Percentiles rank a stretch among this genome's conserved stretches.
phyloP scores from a whole-genome alignment of 2,888 invertebrate genomes.

The Tipula lateralis region DNA sequence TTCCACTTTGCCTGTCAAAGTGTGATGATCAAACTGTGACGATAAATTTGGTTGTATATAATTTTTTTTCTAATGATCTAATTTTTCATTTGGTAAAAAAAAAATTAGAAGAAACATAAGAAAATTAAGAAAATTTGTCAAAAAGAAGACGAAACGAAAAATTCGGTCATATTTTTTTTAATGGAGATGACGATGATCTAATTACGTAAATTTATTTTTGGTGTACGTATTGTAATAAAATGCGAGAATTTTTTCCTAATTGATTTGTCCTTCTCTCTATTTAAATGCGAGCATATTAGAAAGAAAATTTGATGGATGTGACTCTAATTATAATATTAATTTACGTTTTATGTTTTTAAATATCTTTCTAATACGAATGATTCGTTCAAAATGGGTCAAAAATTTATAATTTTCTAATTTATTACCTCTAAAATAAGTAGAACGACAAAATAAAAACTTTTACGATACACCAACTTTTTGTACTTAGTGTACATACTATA shows the following conservation, averaged over 20 bases:
- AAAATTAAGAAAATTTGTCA: neutral
- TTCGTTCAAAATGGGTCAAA: neutral
- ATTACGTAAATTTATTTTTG: neutral
- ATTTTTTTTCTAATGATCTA: neutral
- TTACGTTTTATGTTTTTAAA: neutral
- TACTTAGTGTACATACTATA: no score
- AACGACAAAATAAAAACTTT: neutral
- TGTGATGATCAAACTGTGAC: slow-evolving; percentile 19
- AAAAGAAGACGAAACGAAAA: neutral
- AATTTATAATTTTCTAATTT: neutral
- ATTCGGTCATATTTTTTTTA: slow-evolving; percentile 24
- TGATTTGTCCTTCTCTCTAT: neutral
- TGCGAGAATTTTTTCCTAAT: neutral
- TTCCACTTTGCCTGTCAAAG: slow-evolving; percentile 1
- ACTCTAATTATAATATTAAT: neutral
- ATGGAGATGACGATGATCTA: slow-evolving; percentile 11
- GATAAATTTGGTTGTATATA: neutral
- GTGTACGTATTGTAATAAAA: neutral
- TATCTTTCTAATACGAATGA: neutral
- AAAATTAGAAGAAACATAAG: neutral
- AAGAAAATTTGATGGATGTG: neutral
- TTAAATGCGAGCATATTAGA: neutral
- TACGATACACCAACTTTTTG: neutral
- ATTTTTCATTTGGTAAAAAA: neutral
- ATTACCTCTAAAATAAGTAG: neutral